Conservation (phyloP, 2,113 vertebrate genomes). For the Elgaria multicarinata region DNA sequence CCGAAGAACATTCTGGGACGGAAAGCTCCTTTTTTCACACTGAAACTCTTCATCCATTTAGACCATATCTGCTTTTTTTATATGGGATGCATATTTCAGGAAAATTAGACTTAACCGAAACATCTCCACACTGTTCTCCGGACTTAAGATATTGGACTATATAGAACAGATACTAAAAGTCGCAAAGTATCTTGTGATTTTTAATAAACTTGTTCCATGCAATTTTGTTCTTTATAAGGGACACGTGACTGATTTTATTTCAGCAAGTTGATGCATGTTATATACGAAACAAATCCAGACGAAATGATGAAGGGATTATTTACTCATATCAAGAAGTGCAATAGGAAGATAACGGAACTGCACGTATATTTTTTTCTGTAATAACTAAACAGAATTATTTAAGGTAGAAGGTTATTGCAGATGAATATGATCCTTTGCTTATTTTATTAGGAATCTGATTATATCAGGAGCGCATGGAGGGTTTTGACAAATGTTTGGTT, state of each 20-base stretch:
- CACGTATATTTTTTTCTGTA: background rate
- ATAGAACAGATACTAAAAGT: conserved; percentile 8
- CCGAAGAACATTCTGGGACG: background rate
- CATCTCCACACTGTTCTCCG: background rate
- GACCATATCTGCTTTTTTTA: too few relatives aligned
- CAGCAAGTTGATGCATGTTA: background rate
- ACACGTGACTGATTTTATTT: background rate
- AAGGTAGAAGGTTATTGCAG: background rate
- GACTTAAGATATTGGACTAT: background rate
- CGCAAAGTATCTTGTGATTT: background rate
- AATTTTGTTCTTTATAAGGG: conserved; percentile 15
- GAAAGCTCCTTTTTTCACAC: background rate
- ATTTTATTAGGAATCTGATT: conserved; percentile 8
- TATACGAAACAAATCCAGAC: background rate
- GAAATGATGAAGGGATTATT: background rate
- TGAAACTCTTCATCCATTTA: background rate
- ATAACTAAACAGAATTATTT: background rate
- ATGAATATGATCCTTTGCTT: background rate
- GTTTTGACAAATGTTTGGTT: background rate
- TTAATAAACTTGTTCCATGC: conserved; percentile 4
- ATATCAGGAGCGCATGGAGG: background rate
- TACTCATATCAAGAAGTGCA: background rate
- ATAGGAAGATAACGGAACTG: background rate
- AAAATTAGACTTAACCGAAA: background rate
- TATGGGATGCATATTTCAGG: background rate